These are phyloP conservation scores for Anhinga anhinga DNA, from an alignment of 2,113 vertebrate genomes.

Conservation along the genomic window DNA sequence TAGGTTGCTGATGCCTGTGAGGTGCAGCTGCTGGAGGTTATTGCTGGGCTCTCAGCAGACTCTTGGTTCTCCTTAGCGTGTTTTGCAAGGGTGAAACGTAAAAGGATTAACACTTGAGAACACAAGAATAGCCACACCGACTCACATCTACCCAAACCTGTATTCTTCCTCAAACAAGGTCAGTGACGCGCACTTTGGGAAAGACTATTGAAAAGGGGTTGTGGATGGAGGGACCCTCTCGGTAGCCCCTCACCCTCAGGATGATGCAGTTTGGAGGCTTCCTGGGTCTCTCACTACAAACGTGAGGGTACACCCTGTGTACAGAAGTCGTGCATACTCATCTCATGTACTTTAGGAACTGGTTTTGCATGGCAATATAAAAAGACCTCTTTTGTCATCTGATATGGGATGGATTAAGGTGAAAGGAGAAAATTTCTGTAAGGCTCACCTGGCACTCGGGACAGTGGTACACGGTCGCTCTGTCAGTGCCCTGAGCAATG, in stretches of 20 bases:
- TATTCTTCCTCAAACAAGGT: not conserved
- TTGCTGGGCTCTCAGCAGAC: not conserved
- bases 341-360: not conserved
- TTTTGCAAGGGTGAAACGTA: not conserved
- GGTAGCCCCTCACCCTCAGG: not conserved
- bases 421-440: not conserved
- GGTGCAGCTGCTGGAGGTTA: not conserved
- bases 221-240: not conserved
- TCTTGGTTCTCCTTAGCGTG: not conserved
- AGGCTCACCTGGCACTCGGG: not conserved
- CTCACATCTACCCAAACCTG: not conserved
- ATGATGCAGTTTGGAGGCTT: not conserved
- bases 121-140: not conserved
- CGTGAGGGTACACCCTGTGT: not conserved
- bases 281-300: not conserved
- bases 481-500: not conserved
- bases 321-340: fast-evolving
- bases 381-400: not conserved
- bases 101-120: not conserved
- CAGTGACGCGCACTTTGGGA: not conserved
- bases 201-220: not conserved
- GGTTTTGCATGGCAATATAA: not conserved
- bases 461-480: fast-evolving
- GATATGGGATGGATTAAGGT: not conserved
- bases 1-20: not conserved